These are phyloP conservation scores for Pyxicephalus adspersus DNA, from an alignment of 2,113 vertebrate genomes.

Conservation along the genomic window DNA sequence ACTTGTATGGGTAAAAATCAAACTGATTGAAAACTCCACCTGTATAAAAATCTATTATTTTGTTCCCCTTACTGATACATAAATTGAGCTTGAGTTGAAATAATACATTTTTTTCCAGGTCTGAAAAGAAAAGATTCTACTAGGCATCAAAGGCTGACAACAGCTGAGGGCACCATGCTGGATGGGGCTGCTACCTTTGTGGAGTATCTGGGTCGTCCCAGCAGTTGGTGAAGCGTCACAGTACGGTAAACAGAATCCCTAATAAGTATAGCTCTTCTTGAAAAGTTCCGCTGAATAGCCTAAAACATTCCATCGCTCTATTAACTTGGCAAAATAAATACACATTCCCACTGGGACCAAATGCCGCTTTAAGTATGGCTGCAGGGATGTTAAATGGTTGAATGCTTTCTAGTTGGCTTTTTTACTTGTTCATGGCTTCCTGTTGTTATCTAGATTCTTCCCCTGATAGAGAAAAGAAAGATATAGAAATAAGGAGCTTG, in stretches of 20 bases:
- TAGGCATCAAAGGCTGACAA: too few species aligned
- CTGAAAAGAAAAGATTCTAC: too few species aligned
- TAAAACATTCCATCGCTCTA: constrained; percentile 20
- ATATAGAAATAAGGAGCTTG: background rate
- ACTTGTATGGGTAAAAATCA: too few species aligned
- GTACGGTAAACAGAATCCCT: background rate
- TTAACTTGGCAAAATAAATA: constrained; percentile 23
- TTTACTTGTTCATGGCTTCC: background rate
- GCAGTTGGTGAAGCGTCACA: background rate
- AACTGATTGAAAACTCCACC: too few species aligned
- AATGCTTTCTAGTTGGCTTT: constrained; percentile 5
- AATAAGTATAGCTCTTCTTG: background rate
- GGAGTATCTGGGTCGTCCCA: background rate
- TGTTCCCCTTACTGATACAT: too few species aligned
- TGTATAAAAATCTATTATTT: too few species aligned
- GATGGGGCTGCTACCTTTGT: background rate
- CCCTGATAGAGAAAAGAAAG: background rate
- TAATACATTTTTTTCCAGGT: too few species aligned
- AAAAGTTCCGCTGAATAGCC: constrained; percentile 4
- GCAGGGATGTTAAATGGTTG: constrained; percentile 6
- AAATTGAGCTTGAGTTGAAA: too few species aligned
- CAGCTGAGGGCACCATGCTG: too few species aligned
- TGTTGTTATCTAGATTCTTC: constrained; percentile 12
- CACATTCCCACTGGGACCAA: background rate
- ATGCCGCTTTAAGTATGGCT: constrained; percentile 25